Conservation (phyloP, 1,140 invertebrate genomes). For the Drosophila teissieri region DNA sequence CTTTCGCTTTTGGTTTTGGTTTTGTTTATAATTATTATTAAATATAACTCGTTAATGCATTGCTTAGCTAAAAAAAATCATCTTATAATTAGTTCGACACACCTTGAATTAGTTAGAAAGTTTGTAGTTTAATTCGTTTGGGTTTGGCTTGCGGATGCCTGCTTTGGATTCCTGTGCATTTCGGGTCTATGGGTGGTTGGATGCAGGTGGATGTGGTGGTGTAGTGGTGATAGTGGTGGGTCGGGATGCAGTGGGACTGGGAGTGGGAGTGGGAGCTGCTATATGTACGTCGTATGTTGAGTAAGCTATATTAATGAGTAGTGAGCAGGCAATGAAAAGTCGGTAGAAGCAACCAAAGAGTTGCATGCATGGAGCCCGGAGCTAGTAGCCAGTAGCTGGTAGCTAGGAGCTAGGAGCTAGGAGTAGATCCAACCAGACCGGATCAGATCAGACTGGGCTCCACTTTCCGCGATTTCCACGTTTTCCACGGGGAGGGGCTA, state of each 20-base stretch:
- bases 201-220: background rate
- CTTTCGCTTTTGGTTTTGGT: conserved; percentile 41
- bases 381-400: background rate
- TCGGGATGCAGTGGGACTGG: background rate
- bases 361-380: conserved; percentile 5
- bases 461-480: background rate
- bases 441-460: conserved; percentile 4
- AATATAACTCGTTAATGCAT: conserved; percentile 77
- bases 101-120: conserved; percentile 67
- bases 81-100: conserved; percentile 78
- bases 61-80: conserved; percentile 80
- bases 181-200: background rate
- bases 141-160: conserved; percentile 1
- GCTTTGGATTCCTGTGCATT: background rate
- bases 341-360: conserved; percentile 32
- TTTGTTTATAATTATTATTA: conserved; percentile 71
- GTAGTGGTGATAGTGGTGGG: too few species aligned
- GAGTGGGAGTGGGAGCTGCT: conserved; percentile 2
- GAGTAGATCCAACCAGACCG: conserved; percentile 1
- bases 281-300: conserved; percentile 25
- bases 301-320: conserved; percentile 37
- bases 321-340: conserved; percentile 40
- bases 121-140: conserved; percentile 32
- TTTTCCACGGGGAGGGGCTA: conserved; percentile 12
- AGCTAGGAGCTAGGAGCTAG: background rate